Conservation (phyloP, 1,140 invertebrate genomes). For the Reticulitermes speratus region DNA sequence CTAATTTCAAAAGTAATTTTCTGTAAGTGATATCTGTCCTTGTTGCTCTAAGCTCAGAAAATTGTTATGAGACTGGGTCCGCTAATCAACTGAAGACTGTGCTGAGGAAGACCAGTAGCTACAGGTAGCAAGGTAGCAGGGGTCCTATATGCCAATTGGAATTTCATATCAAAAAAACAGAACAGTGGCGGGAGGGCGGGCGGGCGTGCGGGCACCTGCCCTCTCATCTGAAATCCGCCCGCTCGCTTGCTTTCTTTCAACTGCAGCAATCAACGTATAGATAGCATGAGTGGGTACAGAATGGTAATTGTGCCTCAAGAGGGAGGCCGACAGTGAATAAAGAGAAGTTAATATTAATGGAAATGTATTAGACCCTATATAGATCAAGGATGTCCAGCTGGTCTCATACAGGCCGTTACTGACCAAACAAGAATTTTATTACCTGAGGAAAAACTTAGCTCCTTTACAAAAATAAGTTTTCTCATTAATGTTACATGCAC, state of each 20-base stretch:
- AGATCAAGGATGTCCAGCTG: no score
- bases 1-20: not conserved
- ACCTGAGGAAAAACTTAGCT: no score
- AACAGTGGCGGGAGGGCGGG: not conserved
- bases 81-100: constrained; percentile 1
- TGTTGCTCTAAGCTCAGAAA: constrained; percentile 3
- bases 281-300: not conserved
- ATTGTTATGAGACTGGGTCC: not conserved
- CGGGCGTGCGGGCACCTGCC: not conserved
- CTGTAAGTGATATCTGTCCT: not conserved
- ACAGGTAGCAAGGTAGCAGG: constrained; percentile 2
- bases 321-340: no score
- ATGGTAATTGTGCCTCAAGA: no score
- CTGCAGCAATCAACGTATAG: constrained; percentile 2
- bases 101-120: not conserved
- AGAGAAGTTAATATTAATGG: no score
- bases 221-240: not conserved
- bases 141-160: constrained; percentile 10
- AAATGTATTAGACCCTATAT: no score
- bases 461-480: no score
- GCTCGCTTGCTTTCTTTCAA: not conserved
- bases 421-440: no score
- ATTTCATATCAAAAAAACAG: not conserved
- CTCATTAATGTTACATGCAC: no score
- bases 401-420: no score